These are phyloP conservation scores for Atherinomorus stipes DNA, from an alignment of 2,113 vertebrate genomes.

Conservation along the genomic window DNA sequence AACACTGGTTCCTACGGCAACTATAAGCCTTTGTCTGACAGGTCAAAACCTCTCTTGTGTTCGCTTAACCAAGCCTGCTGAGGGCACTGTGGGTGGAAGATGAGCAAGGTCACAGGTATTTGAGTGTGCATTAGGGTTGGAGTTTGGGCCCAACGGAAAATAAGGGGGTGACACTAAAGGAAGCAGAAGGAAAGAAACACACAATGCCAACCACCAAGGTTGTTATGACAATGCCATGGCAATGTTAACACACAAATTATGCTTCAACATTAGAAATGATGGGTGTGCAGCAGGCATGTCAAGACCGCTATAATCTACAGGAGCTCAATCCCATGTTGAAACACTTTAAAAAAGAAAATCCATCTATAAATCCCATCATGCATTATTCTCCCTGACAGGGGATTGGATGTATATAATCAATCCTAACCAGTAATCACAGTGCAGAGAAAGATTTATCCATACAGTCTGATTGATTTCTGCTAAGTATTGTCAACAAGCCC, in stretches of 20 bases:
- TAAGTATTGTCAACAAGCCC: slow-evolving; percentile 38
- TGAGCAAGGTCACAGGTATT: slow-evolving; percentile 52
- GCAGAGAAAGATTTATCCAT: slow-evolving; percentile 55
- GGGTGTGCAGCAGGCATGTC: background rate
- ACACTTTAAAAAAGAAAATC: background rate
- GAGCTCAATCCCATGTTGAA: background rate
- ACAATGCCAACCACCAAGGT: slow-evolving; percentile 23
- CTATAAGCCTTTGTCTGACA: slow-evolving; percentile 60
- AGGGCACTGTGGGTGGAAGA: slow-evolving; percentile 40
- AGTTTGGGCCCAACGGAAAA: slow-evolving; percentile 15
- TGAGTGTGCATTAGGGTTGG: slow-evolving; percentile 17
- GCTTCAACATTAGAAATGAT: slow-evolving; percentile 5
- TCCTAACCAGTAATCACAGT: slow-evolving; percentile 2
- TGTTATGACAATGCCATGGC: slow-evolving; percentile 48
- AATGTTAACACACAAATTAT: slow-evolving; percentile 41
- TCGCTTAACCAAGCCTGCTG: slow-evolving; percentile 51
- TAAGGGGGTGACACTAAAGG: slow-evolving; percentile 12
- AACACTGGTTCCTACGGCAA: slow-evolving; percentile 51
- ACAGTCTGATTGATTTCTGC: slow-evolving; percentile 36
- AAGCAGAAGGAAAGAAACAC: slow-evolving; percentile 18
- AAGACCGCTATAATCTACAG: background rate
- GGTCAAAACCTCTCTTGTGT: slow-evolving; percentile 59
- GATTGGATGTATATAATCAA: slow-evolving; percentile 13
- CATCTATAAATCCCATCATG: slow-evolving; percentile 24
- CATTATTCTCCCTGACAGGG: background rate